A percentile compares a stretch with the other conserved stretches of the same genome.
Evolutionary conservation across 1,140 invertebrate genomes (phyloP).

Genomic region (Drusus annulatus): DNA sequence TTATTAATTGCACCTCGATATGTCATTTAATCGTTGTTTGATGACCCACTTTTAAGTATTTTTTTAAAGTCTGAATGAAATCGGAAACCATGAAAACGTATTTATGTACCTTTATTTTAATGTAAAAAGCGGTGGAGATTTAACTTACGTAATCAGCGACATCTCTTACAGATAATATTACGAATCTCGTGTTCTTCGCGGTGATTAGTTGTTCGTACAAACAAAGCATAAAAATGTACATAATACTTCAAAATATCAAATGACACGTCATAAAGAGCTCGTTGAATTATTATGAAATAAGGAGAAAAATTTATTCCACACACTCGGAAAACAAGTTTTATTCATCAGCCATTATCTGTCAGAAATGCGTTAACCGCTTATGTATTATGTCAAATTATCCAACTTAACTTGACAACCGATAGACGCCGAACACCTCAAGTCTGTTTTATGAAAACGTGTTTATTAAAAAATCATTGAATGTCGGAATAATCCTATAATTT

Average conservation of each 20-base stretch:
- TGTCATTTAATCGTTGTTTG: no score
- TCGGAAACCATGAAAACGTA: not conserved
- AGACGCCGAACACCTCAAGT: no score
- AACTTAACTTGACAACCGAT: no score
- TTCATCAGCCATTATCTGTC: no score
- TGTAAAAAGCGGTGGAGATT: not conserved
- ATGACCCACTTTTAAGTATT: no score
- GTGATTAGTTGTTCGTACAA: not conserved
- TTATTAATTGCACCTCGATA: no score
- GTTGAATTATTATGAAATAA: conserved; percentile 2
- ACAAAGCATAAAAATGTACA: not conserved
- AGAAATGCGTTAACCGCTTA: no score
- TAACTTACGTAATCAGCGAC: conserved; percentile 12
- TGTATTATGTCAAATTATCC: no score
- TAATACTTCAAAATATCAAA: conserved; percentile 17
- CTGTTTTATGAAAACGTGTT: no score
- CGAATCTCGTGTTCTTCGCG: not conserved
- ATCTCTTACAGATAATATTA: not conserved
- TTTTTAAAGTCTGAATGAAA: not conserved
- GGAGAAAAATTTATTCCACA: no score
- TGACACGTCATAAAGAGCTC: not conserved
- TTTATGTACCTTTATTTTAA: not conserved
- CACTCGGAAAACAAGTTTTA: no score
- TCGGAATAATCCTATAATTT: not conserved
- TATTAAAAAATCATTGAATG: no score